phyloP scores from a whole-genome alignment of 2,797 vertebrate genomes.

The Novumbra hubbsi region DNA sequence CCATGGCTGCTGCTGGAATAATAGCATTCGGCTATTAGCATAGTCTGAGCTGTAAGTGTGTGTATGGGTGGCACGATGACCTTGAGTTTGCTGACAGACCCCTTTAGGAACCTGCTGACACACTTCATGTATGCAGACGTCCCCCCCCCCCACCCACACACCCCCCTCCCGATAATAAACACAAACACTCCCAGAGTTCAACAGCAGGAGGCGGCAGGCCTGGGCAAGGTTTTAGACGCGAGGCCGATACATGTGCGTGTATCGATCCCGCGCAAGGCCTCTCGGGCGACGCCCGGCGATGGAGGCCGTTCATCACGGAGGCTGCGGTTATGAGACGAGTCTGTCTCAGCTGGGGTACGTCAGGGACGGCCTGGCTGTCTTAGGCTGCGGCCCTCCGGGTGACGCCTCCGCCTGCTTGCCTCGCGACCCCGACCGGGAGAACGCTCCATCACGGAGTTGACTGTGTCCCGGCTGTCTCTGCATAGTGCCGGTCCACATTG shows the following conservation, averaged over 20 bases:
- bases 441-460: background rate
- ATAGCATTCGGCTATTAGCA: background rate
- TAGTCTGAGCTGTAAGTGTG: slow-evolving; percentile 34
- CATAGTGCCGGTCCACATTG: background rate
- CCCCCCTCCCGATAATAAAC: background rate
- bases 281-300: slow-evolving; percentile 63
- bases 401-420: slow-evolving; percentile 49
- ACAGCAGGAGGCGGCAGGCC: slow-evolving; percentile 54
- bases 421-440: slow-evolving; percentile 21
- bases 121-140: slow-evolving; percentile 61
- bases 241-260: slow-evolving; percentile 70
- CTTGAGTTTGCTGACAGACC: slow-evolving; percentile 74
- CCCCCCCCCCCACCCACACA: slow-evolving; percentile 3
- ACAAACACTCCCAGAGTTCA: background rate
- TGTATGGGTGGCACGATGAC: slow-evolving; percentile 48
- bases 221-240: slow-evolving; percentile 69
- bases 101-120: slow-evolving; percentile 70
- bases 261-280: slow-evolving; percentile 75
- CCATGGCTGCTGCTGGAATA: background rate
- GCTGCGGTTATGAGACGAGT: slow-evolving; percentile 72
- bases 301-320: slow-evolving; percentile 73
- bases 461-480: background rate
- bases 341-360: slow-evolving; percentile 61
- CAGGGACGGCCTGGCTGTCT: slow-evolving; percentile 47
- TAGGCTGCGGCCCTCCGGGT: slow-evolving; percentile 53